Evolutionary conservation across 2,888 invertebrate species (phyloP).

Genomic region (Mechanitis messenoides): DNA sequence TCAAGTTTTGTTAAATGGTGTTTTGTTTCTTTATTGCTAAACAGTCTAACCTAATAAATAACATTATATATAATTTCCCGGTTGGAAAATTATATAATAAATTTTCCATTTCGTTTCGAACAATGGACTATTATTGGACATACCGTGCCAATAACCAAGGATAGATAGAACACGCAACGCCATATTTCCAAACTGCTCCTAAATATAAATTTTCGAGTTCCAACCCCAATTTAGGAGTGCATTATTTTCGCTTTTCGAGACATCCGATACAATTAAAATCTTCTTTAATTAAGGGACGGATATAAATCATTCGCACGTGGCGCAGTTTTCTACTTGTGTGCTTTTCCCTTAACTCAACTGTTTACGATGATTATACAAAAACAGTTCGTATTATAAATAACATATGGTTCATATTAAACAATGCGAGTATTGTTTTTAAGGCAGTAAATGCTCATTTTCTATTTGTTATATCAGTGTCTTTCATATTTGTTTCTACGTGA

Average conservation of each 20-base stretch:
- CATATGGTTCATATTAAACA: conserved; percentile 43
- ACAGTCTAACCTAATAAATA: conserved; percentile 30
- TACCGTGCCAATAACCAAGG: conserved; percentile 40
- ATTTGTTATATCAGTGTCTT: conserved; percentile 74
- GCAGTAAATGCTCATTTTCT: conserved; percentile 47
- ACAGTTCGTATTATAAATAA: conserved; percentile 42
- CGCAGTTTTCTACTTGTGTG: conserved; percentile 74
- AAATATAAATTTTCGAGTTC: conserved; percentile 68
- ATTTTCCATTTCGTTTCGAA: conserved; percentile 30
- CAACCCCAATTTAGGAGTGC: conserved; percentile 75
- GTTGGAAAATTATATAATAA: conserved; percentile 29
- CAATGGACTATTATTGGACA: conserved; percentile 22
- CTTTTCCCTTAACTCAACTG: conserved; percentile 50
- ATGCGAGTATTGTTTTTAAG: conserved; percentile 46
- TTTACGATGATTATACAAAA: conserved; percentile 45
- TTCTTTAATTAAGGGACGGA: conserved; percentile 77
- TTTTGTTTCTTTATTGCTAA: conserved; percentile 35
- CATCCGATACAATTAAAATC: conserved; percentile 78
- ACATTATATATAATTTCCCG: conserved; percentile 22
- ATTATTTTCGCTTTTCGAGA: conserved; percentile 77
- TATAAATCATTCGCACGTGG: conserved; percentile 78
- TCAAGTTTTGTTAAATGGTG: conserved; percentile 53
- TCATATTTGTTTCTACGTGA: conserved; percentile 74
- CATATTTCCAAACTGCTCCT: conserved; percentile 58
- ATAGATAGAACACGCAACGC: conserved; percentile 61